Conservation (phyloP, 2,797 vertebrate genomes). For the Phyllotis vaccarum region DNA sequence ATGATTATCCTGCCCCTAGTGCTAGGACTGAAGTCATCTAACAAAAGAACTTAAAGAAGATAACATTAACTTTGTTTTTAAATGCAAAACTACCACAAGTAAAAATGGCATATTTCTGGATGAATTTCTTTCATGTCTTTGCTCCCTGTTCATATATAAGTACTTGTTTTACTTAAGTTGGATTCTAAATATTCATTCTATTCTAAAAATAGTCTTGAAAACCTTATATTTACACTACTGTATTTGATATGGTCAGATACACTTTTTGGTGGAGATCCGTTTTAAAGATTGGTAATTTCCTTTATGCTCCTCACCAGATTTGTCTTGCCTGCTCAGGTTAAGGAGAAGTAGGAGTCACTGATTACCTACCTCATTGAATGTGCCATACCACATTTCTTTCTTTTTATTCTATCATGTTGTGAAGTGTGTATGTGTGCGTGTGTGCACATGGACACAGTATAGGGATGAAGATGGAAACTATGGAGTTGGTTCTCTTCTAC, state of each 20-base stretch:
- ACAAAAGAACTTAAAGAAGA: conserved; percentile 21
- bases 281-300: not conserved
- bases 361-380: not conserved
- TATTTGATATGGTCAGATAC: not conserved
- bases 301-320: not conserved
- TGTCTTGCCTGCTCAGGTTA: not conserved
- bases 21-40: not conserved
- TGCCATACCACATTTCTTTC: not conserved
- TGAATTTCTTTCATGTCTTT: not conserved
- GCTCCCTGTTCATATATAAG: not conserved
- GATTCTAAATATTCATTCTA: not conserved
- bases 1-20: not conserved
- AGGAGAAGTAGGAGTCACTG: not conserved
- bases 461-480: not conserved
- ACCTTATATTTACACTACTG: conserved; percentile 14
- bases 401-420: not conserved
- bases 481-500: not conserved
- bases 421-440: not conserved
- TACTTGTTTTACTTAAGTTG: conserved; percentile 4
- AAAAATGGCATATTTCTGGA: conserved; percentile 13
- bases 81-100: not conserved
- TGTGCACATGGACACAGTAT: not conserved
- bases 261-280: not conserved
- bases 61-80: conserved; percentile 30
- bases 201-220: conserved; percentile 40